Evolutionary conservation across 2,797 vertebrate genomes (phyloP), one percentile per base, ranked within the genome.

Genomic region (Microctenopoma lineatum): DNA sequence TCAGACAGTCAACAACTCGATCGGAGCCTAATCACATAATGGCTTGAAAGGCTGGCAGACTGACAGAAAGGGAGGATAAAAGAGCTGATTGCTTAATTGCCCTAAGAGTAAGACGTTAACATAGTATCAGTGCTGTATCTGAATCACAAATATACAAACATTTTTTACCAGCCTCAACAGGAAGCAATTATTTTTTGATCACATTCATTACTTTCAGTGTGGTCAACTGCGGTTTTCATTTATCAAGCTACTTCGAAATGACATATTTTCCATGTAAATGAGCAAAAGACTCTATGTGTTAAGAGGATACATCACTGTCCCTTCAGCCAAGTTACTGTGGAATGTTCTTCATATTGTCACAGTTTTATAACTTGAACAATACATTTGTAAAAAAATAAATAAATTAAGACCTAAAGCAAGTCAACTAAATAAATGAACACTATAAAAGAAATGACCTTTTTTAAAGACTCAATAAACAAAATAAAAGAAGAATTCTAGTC

Each of bases 11-110:
- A 66, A 85, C 87, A 81, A 63, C 60, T 80, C 25, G 3, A 80
- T 83, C 57, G 39, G 27, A 44, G 62, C 21, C 61, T 86, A 78
- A 85, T 87, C 77, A 70, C 82, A 70, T 89, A 80, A 80, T 87
- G 75, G 79, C 78, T 66, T 71, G 8, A 75, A 75, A 66, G 32
- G 66, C 59, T 81, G 74, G 39, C 59, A 79, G 27, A 70, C 71
- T 59, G 47, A 69, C 52, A 46, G 52, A 16, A 59, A 62, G 63
- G 59, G 61, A 42, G 66, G 52, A 60, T 36, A 52, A 46, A 67
- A 55, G n/a, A 50, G 57, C 34, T 10, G 16, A 58, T 65, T 44
- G 45, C 55, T 36, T 80, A 70, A 85, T 84, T 79, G 36, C 34
- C 51, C 4, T n/a, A 45, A 77, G 68, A 63, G 50, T 73, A 59